phyloP scores from a whole-genome alignment of 2,797 vertebrate species.

The Discoglossus pictus region DNA sequence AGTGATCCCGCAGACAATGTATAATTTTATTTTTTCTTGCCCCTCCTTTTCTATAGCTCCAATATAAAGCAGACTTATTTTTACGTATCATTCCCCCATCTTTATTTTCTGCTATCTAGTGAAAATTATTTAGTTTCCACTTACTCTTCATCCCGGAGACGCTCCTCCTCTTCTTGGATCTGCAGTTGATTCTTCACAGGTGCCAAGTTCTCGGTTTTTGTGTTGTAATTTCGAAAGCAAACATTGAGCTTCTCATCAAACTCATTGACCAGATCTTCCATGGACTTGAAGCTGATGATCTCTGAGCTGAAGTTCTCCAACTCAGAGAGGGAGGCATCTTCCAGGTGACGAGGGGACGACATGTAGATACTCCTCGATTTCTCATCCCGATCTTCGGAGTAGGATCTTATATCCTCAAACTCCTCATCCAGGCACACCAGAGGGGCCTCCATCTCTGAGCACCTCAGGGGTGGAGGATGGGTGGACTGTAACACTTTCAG shows the following conservation, averaged over 20 bases:
- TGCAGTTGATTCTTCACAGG: slow-evolving; percentile 86
- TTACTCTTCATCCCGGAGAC: slow-evolving; percentile 90
- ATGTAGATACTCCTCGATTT: slow-evolving; percentile 59
- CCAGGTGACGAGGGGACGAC: slow-evolving; percentile 67
- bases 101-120: too few relatives aligned
- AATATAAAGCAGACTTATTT: too few relatives aligned
- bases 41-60: too few relatives aligned
- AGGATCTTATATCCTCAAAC: slow-evolving; percentile 87
- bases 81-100: too few relatives aligned
- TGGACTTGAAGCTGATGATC: slow-evolving; percentile 97
- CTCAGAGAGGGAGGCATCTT: slow-evolving; percentile 91
- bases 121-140: too few relatives aligned
- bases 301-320: slow-evolving; percentile 91
- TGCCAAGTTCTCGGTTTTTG: slow-evolving; percentile 88
- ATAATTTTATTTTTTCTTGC: too few relatives aligned
- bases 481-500: slow-evolving; percentile 25
- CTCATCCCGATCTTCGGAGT: slow-evolving; percentile 73
- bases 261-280: slow-evolving; percentile 94
- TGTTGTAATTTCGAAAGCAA: slow-evolving; percentile 95
- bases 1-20: too few relatives aligned
- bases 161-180: slow-evolving; percentile 86
- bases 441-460: slow-evolving; percentile 83
- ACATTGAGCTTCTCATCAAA: slow-evolving; percentile 95
- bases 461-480: slow-evolving; percentile 39
- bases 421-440: slow-evolving; percentile 91